These are phyloP conservation scores for Sphaerolaimus hirsutus DNA, from an alignment of 2,888 invertebrate genomes.

Conservation along the genomic window DNA sequence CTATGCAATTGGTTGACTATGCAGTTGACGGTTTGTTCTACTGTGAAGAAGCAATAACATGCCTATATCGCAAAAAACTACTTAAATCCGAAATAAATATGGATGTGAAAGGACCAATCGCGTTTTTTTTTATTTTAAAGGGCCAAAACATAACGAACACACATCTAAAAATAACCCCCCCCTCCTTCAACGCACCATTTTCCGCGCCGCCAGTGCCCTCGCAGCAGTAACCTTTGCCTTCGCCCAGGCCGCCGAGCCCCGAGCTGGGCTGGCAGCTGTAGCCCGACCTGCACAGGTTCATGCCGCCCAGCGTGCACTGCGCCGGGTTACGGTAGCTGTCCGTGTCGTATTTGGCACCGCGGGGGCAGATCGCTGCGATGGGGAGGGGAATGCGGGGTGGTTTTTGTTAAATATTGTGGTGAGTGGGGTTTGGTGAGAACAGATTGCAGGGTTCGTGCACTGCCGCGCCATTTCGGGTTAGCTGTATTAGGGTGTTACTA, in stretches of 20 bases:
- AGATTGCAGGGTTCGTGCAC: neutral
- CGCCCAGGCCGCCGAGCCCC: neutral
- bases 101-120: too few species aligned
- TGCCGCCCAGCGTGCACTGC: slow-evolving; percentile 14
- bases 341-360: neutral
- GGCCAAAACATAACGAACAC: too few species aligned
- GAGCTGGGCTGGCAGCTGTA: slow-evolving; percentile 18
- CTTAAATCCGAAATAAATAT: too few species aligned
- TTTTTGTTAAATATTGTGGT: too few species aligned
- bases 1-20: too few species aligned
- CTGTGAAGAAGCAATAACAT: too few species aligned
- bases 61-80: too few species aligned
- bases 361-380: slow-evolving; percentile 1
- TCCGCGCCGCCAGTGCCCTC: neutral
- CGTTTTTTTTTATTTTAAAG: too few species aligned
- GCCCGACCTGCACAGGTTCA: slow-evolving; percentile 14
- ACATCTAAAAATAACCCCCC: too few species aligned
- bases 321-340: slow-evolving; percentile 14
- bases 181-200: neutral
- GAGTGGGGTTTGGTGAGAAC: too few species aligned
- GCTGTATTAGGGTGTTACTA: too few species aligned
- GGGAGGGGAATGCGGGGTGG: neutral
- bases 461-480: neutral
- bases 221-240: neutral
- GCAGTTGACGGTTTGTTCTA: too few species aligned